phyloP scores from a whole-genome alignment of 2,888 invertebrate genomes.

The Hirtodrosophila cameraria region DNA sequence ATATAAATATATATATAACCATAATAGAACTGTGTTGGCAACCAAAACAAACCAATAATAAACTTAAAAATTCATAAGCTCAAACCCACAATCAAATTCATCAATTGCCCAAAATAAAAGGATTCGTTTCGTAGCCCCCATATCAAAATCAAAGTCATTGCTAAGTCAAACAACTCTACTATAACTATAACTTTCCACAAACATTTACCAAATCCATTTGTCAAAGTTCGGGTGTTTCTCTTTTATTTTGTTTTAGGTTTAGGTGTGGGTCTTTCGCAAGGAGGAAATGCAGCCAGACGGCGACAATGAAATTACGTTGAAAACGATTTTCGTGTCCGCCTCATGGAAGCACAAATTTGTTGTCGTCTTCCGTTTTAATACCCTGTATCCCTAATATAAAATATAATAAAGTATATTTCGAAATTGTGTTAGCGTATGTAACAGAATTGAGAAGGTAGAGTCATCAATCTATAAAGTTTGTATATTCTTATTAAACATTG shows the following conservation, averaged over 20 bases:
- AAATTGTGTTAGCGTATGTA: too few species aligned
- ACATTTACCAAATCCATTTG: constrained; percentile 59
- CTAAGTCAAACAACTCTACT: constrained; percentile 22
- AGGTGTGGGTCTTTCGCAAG: too few species aligned
- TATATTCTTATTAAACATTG: too few species aligned
- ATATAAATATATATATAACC: too few species aligned
- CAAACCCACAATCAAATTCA: constrained; percentile 15
- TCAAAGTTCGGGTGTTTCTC: not conserved
- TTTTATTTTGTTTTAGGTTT: too few species aligned
- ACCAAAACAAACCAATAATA: constrained; percentile 54
- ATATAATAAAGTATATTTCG: not conserved
- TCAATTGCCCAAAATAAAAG: constrained; percentile 12
- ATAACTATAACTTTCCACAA: constrained; percentile 62
- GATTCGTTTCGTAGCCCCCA: not conserved
- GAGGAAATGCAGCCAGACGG: constrained; percentile 45
- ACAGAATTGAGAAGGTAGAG: too few species aligned
- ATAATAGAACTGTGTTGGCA: constrained; percentile 53
- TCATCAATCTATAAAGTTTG: too few species aligned
- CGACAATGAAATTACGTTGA: constrained; percentile 57
- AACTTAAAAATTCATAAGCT: constrained; percentile 28
- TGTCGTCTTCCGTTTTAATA: constrained; percentile 11
- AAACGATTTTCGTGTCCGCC: constrained; percentile 33
- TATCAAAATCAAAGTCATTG: constrained; percentile 47
- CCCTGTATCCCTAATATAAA: constrained; percentile 15
- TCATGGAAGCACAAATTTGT: constrained; percentile 22